These are phyloP conservation scores for Myiagra hebetior DNA, from an alignment of 2,113 vertebrate genomes.

Conservation along the genomic window DNA sequence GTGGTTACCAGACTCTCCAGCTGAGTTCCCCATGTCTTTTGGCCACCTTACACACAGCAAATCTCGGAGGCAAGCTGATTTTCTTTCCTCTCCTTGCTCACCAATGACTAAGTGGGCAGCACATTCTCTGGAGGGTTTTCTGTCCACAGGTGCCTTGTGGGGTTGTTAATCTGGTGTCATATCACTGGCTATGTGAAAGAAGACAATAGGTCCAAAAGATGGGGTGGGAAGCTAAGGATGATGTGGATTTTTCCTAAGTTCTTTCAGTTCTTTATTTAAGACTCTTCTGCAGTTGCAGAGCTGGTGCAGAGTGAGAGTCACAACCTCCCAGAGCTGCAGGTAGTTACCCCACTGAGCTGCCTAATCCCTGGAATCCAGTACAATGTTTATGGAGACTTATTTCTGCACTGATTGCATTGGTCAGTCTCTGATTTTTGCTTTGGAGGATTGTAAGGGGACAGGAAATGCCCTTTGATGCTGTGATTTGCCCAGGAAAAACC, in stretches of 20 bases:
- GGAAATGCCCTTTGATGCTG: not conserved
- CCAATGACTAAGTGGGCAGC: not conserved
- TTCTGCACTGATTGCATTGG: not conserved
- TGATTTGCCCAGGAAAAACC: not conserved
- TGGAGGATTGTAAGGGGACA: not conserved
- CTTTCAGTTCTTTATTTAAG: not conserved
- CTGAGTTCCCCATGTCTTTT: not conserved
- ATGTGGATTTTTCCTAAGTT: not conserved
- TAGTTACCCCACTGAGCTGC: not conserved
- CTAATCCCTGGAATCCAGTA: not conserved
- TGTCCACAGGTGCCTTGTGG: not conserved
- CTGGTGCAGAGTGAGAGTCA: not conserved
- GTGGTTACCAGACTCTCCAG: not conserved
- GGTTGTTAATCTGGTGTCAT: not conserved
- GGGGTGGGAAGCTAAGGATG: not conserved
- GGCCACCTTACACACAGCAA: not conserved
- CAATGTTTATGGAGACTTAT: not conserved
- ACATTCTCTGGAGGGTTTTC: not conserved
- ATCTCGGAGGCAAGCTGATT: not conserved
- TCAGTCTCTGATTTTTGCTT: not conserved
- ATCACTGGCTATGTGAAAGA: not conserved
- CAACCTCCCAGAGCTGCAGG: not conserved
- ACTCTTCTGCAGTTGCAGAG: not conserved
- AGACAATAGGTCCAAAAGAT: not conserved
- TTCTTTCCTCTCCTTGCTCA: not conserved